Percentiles rank a stretch among this genome's conserved stretches.
phyloP scores from a whole-genome alignment of 1,140 invertebrate genomes.

The Brachionus angularis region DNA sequence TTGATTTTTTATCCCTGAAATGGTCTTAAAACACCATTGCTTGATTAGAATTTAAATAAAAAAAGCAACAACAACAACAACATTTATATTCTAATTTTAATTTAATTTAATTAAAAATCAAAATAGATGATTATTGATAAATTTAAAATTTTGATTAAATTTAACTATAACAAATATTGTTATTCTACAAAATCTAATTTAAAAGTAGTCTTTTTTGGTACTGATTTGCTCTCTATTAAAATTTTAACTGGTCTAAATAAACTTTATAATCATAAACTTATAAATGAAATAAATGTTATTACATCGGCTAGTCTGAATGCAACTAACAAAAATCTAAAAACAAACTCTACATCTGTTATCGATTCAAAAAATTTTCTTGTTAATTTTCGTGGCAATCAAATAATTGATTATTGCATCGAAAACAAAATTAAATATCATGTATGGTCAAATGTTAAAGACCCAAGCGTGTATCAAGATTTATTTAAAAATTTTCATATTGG shows the following conservation, averaged over 20 bases:
- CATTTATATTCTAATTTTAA: too few species aligned
- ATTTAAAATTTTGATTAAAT: too few species aligned
- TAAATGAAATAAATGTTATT: conserved; percentile 13
- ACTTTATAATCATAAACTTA: not conserved
- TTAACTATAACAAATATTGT: too few species aligned
- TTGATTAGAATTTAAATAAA: too few species aligned
- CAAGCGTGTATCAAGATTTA: not conserved
- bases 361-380: too few species aligned
- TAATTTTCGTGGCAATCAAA: conserved; percentile 32
- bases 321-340: not conserved
- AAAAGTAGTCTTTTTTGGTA: conserved; percentile 37
- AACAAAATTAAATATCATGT: conserved; percentile 1
- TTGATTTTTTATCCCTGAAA: too few species aligned
- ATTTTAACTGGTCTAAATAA: conserved; percentile 20
- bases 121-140: too few species aligned
- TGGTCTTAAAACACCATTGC: too few species aligned
- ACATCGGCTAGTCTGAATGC: conserved; percentile 11
- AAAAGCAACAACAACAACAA: too few species aligned
- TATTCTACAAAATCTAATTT: too few species aligned
- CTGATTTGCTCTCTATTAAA: conserved; percentile 32
- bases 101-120: too few species aligned
- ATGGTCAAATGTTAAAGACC: not conserved
- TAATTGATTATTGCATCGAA: conserved; percentile 17
- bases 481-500: conserved; percentile 54
- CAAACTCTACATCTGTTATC: too few species aligned